Percentiles rank a stretch among this genome's conserved stretches.
These are phyloP conservation scores for Kryphioiulus occultus DNA, from an alignment of 2,888 invertebrate genomes.

Conservation along the genomic window DNA sequence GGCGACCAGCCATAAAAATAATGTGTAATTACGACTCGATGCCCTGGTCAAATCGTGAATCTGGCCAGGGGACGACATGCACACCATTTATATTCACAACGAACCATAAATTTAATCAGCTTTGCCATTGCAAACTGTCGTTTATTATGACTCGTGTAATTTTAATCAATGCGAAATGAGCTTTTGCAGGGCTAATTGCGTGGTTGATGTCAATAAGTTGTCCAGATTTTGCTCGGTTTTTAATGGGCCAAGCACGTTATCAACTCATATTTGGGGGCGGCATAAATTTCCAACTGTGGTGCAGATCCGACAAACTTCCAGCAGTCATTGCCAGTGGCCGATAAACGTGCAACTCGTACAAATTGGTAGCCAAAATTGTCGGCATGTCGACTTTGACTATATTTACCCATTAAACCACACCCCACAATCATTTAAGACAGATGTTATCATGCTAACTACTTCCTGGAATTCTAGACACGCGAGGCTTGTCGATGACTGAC, in stretches of 20 bases:
- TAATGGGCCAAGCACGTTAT: neutral
- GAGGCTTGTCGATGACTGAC: neutral
- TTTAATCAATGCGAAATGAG: neutral
- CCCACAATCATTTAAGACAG: constrained; percentile 10
- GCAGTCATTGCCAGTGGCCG: neutral
- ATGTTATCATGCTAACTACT: neutral
- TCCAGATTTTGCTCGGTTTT: neutral
- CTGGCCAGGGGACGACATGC: neutral
- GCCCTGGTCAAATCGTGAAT: neutral
- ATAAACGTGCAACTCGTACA: neutral
- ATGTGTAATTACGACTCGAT: neutral
- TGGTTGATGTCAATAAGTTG: neutral
- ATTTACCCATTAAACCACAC: constrained; percentile 26
- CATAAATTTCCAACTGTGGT: neutral
- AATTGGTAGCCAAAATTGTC: neutral
- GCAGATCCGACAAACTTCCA: neutral
- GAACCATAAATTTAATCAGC: neutral
- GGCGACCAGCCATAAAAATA: neutral
- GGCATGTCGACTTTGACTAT: neutral
- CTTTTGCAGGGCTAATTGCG: neutral
- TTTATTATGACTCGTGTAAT: neutral
- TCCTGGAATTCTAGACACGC: neutral
- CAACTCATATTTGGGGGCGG: too few relatives aligned
- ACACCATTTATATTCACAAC: neutral
- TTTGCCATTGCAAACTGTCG: neutral